Evolutionary conservation across 2,888 invertebrate genomes (phyloP), one percentile per base, ranked within the genome.

Genomic region (Nematopogon swammerdamellus): DNA sequence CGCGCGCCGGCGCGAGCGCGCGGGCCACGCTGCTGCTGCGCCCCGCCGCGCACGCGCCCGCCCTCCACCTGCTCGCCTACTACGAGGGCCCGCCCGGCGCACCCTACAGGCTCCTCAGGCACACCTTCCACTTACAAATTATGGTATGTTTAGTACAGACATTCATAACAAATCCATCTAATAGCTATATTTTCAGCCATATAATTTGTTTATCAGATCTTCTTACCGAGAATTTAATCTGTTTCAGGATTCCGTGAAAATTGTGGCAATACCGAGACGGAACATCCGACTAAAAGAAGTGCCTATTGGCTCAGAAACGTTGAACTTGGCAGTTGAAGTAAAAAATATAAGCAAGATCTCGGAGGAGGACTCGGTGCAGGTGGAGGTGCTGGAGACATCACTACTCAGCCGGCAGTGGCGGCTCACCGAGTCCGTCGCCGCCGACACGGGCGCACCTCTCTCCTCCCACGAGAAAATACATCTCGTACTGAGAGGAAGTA

Each of bases 281-380:
- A 82, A 82, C 56, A 65, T 82, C 14, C 67, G 70, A 45, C 61
- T 62, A 18, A 66, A 66, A 14, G 60, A 64, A 5, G 67, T 62
- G 1, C 66, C 70, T 6, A 49, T 51, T 36, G 62, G 66, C 11
- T 63, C 71, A 29, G 83, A 85, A 57, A 85, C 84, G 48, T 70
- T 91, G 61, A 85, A 85, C 46, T 62, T 92, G 11, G 84, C 87
- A 30, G 68, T 90, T 2, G 86, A 85, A 60, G 73, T 88, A 0
- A 87, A 86, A 58, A 91, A 91, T 67, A 74, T 85, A 36, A 86
- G 86, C 63, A 82, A 83, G 57, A 74, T 82, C 14, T 86, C 86
- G 59, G 82, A 84, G 59, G 80, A 82, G 0, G 73, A 83, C n/a
- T 63, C 64, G 56, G 84, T 70, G 52, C 77, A 67, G 59, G 71